phyloP scores from a whole-genome alignment of 2,888 invertebrate species.

The Cinara cedri region DNA sequence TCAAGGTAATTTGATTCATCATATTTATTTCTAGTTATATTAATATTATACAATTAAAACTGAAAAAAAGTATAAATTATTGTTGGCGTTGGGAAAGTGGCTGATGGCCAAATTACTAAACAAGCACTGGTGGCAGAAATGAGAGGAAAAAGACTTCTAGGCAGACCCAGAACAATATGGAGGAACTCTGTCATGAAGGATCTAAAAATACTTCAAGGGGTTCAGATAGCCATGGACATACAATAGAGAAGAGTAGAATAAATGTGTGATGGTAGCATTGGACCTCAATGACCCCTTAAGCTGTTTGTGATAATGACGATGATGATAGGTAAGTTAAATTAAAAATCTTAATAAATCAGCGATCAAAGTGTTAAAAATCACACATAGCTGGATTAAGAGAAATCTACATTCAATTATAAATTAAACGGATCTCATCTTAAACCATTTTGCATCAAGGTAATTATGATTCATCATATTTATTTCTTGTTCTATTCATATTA shows the following conservation, averaged over 20 bases:
- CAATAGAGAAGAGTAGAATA: not conserved
- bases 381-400: not conserved
- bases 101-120: not conserved
- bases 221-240: not conserved
- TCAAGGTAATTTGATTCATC: constrained; percentile 52
- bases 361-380: constrained; percentile 55
- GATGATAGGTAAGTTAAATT: not conserved
- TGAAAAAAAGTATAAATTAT: too few relatives aligned
- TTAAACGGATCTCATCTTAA: constrained; percentile 45
- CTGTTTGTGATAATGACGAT: constrained; percentile 2
- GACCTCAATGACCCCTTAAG: constrained; percentile 15
- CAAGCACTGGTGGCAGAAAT: too few relatives aligned
- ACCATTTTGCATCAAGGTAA: constrained; percentile 23
- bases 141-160: too few relatives aligned
- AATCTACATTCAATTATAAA: too few relatives aligned
- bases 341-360: constrained; percentile 52
- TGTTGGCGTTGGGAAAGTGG: too few relatives aligned
- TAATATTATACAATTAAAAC: not conserved
- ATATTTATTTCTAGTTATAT: constrained; percentile 20
- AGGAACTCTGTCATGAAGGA: not conserved
- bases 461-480: constrained; percentile 51
- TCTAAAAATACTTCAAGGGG: not conserved
- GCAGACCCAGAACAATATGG: too few relatives aligned
- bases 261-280: not conserved
- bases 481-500: not conserved